A percentile compares a stretch with the other conserved stretches of the same genome.
phyloP scores from a whole-genome alignment of 2,797 vertebrate species.

The Hoplostethus mediterraneus region DNA sequence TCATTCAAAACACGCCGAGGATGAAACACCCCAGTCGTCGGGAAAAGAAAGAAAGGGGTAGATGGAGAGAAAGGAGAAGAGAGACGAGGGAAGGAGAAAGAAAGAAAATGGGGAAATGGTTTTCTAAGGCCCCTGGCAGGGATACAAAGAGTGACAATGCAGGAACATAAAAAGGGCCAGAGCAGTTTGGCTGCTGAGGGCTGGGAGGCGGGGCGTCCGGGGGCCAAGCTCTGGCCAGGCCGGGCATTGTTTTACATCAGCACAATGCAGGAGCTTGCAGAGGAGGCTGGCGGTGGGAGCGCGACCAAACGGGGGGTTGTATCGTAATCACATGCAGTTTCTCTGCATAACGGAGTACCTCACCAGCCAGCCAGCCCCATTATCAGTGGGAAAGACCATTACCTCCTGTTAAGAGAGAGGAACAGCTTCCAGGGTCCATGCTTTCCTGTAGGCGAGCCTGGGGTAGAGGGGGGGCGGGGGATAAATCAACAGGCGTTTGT shows the following conservation, averaged over 20 bases:
- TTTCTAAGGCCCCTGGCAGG: slow-evolving; percentile 66
- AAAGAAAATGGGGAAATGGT: slow-evolving; percentile 35
- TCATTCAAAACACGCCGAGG: slow-evolving; percentile 72
- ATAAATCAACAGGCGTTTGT: slow-evolving; percentile 72
- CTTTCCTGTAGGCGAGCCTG: slow-evolving; percentile 58
- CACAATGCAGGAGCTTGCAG: slow-evolving; percentile 64
- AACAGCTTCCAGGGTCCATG: slow-evolving; percentile 66
- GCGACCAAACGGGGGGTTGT: slow-evolving; percentile 59
- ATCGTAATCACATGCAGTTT: slow-evolving; percentile 60
- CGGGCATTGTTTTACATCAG: slow-evolving; percentile 61
- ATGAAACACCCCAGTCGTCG: slow-evolving; percentile 64
- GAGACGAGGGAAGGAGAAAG: slow-evolving; percentile 41
- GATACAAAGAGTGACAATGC: slow-evolving; percentile 65
- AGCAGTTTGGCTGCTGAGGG: slow-evolving; percentile 40
- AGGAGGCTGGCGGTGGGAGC: slow-evolving; percentile 42
- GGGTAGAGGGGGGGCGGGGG: slow-evolving; percentile 70
- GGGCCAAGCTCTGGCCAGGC: slow-evolving; percentile 48
- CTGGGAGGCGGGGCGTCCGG: slow-evolving; percentile 40
- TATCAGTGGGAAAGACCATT: slow-evolving; percentile 79
- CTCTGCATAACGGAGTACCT: slow-evolving; percentile 60
- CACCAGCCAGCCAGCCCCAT: slow-evolving; percentile 64
- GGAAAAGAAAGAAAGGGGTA: slow-evolving; percentile 34
- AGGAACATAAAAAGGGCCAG: slow-evolving; percentile 46
- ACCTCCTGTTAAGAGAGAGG: slow-evolving; percentile 79
- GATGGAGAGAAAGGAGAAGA: slow-evolving; percentile 15